A percentile compares a stretch with the other conserved stretches of the same genome.
phyloP scores from a whole-genome alignment of 2,888 invertebrate species.

The Dioctria rufipes region DNA sequence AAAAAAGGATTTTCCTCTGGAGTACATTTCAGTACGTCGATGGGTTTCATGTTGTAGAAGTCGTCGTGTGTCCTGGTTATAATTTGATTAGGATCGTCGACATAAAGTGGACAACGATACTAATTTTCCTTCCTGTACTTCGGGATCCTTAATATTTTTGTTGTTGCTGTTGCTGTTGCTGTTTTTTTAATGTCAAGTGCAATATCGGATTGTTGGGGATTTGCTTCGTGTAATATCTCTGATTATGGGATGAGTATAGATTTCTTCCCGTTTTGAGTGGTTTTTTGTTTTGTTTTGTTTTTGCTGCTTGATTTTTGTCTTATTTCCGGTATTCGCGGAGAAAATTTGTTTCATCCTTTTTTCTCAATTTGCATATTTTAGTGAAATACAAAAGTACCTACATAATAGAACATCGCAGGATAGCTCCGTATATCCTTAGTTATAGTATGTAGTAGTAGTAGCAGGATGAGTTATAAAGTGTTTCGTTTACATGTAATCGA shows the following conservation, averaged over 20 bases:
- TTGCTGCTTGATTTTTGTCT: not conserved
- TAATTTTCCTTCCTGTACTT: slow-evolving; percentile 31
- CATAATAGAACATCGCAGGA: no score
- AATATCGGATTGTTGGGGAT: not conserved
- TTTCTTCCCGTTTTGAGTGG: not conserved
- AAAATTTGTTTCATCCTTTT: no score
- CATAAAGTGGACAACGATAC: slow-evolving; percentile 47
- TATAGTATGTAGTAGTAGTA: no score
- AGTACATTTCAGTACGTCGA: slow-evolving; percentile 53
- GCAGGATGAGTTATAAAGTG: not conserved
- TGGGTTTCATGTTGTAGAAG: slow-evolving; percentile 53
- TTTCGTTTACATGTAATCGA: slow-evolving; percentile 9
- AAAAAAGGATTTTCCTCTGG: slow-evolving; percentile 51
- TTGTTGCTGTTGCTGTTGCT: not conserved
- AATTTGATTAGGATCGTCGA: slow-evolving; percentile 49
- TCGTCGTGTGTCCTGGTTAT: slow-evolving; percentile 44
- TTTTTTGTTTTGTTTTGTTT: slow-evolving; percentile 1
- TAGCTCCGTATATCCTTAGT: no score
- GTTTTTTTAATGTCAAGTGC: not conserved
- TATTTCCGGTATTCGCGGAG: no score
- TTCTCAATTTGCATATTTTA: no score
- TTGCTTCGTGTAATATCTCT: not conserved
- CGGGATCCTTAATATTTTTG: slow-evolving; percentile 11
- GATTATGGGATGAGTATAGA: not conserved
- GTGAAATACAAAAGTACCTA: no score